Conservation (phyloP, 2,113 vertebrate species). For the Notechis scutatus region DNA sequence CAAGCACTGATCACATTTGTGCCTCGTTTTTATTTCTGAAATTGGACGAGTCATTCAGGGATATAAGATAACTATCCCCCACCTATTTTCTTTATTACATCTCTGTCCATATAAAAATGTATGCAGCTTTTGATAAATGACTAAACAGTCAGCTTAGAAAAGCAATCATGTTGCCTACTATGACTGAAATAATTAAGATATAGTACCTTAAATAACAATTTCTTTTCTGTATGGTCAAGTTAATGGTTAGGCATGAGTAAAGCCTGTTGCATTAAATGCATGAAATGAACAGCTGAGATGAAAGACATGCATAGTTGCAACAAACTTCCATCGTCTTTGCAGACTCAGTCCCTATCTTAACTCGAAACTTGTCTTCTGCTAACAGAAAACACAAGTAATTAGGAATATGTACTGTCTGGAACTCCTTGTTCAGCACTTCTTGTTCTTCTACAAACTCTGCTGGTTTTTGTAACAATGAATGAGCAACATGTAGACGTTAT, state of each 20-base stretch:
- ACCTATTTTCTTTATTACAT: slow-evolving; percentile 3
- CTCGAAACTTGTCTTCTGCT: not conserved
- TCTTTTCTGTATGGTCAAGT: not conserved
- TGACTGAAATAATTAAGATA: not conserved
- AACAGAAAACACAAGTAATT: not conserved
- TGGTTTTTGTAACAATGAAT: not conserved
- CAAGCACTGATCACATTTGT: slow-evolving; percentile 49
- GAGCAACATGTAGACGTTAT: not conserved
- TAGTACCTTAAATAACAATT: not conserved
- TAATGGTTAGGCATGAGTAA: not conserved
- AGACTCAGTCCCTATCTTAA: not conserved
- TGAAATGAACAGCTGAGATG: not conserved
- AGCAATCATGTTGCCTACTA: not conserved
- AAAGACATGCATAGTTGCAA: not conserved
- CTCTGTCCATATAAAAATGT: slow-evolving; percentile 31
- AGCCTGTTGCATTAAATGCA: not conserved
- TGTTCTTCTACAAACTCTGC: too few species aligned
- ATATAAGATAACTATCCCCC: not conserved
- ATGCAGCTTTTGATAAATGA: slow-evolving; percentile 15
- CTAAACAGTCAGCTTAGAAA: not conserved
- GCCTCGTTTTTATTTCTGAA: slow-evolving; percentile 6
- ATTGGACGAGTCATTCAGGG: not conserved
- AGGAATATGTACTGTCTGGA: not conserved
- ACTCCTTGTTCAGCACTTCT: not conserved
- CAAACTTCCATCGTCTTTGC: not conserved